phyloP scores from a whole-genome alignment of 2,113 vertebrate species.

The Gymnarchus niloticus region DNA sequence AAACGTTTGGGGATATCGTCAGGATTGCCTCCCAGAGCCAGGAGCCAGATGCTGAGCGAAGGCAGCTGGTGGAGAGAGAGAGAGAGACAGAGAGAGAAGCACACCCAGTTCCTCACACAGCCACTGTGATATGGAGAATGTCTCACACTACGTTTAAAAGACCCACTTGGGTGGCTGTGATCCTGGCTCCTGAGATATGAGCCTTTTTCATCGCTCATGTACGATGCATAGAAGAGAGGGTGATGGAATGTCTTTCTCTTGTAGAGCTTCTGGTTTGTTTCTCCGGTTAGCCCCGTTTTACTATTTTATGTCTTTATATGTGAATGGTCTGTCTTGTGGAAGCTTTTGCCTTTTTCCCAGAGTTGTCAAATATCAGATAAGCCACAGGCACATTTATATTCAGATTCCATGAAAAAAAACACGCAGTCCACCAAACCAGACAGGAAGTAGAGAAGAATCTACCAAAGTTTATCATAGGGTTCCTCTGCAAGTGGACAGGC shows the following conservation, averaged over 20 bases:
- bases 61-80: conserved; percentile 20
- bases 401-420: background rate
- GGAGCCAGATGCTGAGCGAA: background rate
- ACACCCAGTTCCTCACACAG: background rate
- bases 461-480: conserved; percentile 6
- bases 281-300: background rate
- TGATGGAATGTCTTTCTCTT: background rate
- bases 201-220: conserved; percentile 20
- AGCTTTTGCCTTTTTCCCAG: background rate
- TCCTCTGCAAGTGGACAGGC: background rate
- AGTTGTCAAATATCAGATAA: background rate
- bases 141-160: conserved; percentile 33
- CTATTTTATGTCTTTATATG: background rate
- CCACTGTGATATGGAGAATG: background rate
- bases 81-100: background rate
- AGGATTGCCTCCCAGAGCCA: background rate
- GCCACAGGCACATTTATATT: background rate
- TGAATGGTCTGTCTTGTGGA: background rate
- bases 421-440: background rate
- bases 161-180: conserved; percentile 35
- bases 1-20: conserved; percentile 30
- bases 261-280: background rate
- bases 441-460: background rate
- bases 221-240: background rate
- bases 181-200: conserved; percentile 37